Evolutionary conservation across 2,113 vertebrate species (phyloP).

Genomic region (Cinclus mexicanus): DNA sequence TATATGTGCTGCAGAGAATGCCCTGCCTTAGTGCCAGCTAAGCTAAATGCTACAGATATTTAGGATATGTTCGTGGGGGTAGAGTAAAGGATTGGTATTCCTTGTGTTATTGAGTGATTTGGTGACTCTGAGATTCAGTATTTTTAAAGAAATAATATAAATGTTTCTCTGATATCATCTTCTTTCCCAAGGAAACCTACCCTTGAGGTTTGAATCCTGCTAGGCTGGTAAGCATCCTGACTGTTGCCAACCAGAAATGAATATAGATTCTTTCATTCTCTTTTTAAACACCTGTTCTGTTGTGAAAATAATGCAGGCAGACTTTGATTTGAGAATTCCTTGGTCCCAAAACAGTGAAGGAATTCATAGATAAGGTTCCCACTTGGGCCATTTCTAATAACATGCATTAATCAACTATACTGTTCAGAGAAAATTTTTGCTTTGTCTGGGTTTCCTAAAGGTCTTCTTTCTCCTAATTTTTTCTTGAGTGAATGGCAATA

Average conservation of each 20-base stretch:
- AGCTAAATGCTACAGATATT: neutral
- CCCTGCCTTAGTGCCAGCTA: neutral
- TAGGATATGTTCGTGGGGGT: neutral
- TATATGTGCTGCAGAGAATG: neutral
- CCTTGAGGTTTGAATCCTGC: neutral
- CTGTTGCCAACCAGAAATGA: neutral
- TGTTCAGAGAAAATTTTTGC: neutral
- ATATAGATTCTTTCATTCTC: neutral
- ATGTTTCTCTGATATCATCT: neutral
- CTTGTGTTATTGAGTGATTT: neutral
- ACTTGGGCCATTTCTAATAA: slow-evolving; percentile 16
- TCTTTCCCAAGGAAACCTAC: neutral
- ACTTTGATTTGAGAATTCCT: slow-evolving; percentile 14
- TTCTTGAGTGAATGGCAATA: neutral
- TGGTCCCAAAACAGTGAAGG: neutral
- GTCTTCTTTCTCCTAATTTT: slow-evolving; percentile 1
- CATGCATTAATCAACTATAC: neutral
- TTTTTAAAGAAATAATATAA: neutral
- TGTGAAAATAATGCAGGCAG: neutral
- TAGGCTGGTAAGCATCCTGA: neutral
- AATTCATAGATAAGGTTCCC: slow-evolving; percentile 13
- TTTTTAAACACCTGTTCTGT: neutral
- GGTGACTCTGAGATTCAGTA: neutral
- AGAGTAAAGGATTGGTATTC: neutral
- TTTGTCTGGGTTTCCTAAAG: slow-evolving; percentile 16